A percentile compares a stretch with the other conserved stretches of the same genome.
phyloP scores from a whole-genome alignment of 2,888 invertebrate genomes.

The Cheilosia vernalis region DNA sequence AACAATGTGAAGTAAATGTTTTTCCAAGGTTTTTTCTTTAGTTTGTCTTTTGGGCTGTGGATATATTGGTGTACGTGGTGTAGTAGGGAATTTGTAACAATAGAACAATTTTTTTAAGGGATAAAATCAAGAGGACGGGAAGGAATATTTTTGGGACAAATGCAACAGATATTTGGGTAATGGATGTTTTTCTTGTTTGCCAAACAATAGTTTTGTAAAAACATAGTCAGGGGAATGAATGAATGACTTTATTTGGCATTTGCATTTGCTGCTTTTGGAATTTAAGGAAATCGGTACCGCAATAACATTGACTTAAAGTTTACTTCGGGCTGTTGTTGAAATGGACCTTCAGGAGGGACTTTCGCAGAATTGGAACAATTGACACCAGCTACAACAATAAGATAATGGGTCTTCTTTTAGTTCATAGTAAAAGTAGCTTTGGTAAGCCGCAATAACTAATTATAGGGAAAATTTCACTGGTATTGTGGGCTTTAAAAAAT shows the following conservation, averaged over 20 bases:
- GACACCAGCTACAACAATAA: too few species aligned
- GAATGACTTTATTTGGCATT: conserved; percentile 50
- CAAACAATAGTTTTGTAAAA: conserved; percentile 38
- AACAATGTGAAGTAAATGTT: conserved; percentile 57
- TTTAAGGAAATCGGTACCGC: conserved; percentile 18
- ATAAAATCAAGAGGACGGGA: conserved; percentile 15
- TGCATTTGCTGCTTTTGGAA: conserved; percentile 39
- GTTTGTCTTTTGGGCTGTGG: conserved; percentile 37
- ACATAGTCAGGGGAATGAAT: conserved; percentile 48
- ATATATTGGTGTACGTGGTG: not conserved
- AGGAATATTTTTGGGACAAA: conserved; percentile 35
- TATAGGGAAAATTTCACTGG: too few species aligned
- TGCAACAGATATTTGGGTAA: conserved; percentile 69
- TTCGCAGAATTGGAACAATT: too few species aligned
- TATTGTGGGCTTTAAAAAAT: too few species aligned
- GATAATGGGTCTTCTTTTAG: too few species aligned
- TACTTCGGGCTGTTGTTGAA: too few species aligned
- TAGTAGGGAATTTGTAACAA: conserved; percentile 47
- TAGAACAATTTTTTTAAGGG: conserved; percentile 29
- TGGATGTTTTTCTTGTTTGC: conserved; percentile 31
- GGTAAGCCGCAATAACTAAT: too few species aligned
- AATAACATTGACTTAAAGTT: too few species aligned
- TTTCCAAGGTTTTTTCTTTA: conserved; percentile 57
- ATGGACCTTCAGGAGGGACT: too few species aligned
- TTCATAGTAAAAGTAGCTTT: too few species aligned